Evolutionary conservation across 2,113 vertebrate species (phyloP).

Genomic region (Castor canadensis): DNA sequence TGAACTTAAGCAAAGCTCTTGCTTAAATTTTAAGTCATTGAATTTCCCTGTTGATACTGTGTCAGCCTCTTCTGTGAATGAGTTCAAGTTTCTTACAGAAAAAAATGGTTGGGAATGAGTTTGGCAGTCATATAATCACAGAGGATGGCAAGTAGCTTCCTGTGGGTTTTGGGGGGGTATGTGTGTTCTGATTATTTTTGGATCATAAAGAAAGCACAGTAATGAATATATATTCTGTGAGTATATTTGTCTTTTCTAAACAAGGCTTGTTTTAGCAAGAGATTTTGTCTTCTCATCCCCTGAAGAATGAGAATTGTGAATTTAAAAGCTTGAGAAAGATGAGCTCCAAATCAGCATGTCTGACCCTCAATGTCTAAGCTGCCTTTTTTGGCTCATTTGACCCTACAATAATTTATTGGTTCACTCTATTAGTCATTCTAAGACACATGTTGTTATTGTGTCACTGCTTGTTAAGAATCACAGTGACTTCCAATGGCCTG

Average conservation of each 20-base stretch:
- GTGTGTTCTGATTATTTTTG: background rate
- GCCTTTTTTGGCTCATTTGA: background rate
- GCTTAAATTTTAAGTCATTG: background rate
- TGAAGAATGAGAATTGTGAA: background rate
- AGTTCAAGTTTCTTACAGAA: conserved; percentile 58
- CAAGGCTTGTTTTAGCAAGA: conserved; percentile 50
- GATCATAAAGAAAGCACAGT: conserved; percentile 43
- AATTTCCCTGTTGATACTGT: background rate
- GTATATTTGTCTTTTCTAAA: conserved; percentile 54
- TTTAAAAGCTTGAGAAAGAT: background rate
- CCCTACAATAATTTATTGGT: background rate
- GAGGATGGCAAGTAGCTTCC: background rate
- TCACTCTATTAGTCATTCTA: background rate
- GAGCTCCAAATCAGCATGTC: background rate
- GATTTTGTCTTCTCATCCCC: conserved; percentile 26
- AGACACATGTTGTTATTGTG: background rate
- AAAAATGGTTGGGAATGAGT: conserved; percentile 28
- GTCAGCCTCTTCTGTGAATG: background rate
- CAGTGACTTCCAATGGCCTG: background rate
- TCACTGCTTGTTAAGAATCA: background rate
- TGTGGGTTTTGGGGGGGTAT: conserved; percentile 34
- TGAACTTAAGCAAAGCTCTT: background rate
- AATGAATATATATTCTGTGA: conserved; percentile 49
- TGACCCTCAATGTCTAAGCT: background rate
- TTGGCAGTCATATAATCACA: conserved; percentile 63